Percentiles rank a stretch among this genome's conserved stretches.
Evolutionary conservation across 2,113 vertebrate genomes (phyloP).

Genomic region (Prunella himalayana): DNA sequence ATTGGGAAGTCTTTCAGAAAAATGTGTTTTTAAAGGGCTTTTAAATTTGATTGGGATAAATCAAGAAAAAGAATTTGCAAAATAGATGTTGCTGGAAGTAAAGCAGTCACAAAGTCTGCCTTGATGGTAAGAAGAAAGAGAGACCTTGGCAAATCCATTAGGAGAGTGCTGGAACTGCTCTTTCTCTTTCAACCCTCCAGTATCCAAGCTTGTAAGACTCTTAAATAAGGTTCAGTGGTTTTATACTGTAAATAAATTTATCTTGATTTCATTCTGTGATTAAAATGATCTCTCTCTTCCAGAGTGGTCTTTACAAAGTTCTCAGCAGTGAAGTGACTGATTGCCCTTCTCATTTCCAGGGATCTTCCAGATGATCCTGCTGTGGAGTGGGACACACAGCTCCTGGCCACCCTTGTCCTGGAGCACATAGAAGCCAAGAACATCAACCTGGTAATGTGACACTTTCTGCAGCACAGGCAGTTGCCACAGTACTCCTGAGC

Average conservation of each 20-base stretch:
- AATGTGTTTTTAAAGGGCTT: not conserved
- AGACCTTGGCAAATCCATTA: not conserved
- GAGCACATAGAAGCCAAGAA: constrained; percentile 72
- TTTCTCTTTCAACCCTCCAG: not conserved
- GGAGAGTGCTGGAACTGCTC: not conserved
- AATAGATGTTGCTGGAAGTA: not conserved
- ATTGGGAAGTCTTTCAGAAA: not conserved
- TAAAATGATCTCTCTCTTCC: not conserved
- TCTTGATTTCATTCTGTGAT: not conserved
- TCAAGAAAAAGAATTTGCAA: not conserved
- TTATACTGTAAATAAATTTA: not conserved
- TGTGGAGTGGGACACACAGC: constrained; percentile 79
- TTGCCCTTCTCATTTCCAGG: constrained; percentile 68
- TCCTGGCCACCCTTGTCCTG: constrained; percentile 74
- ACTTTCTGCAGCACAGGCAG: not conserved
- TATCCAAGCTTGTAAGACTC: not conserved
- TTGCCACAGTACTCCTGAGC: not conserved
- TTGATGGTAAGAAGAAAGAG: not conserved
- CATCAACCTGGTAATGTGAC: constrained; percentile 81
- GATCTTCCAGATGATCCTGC: constrained; percentile 86
- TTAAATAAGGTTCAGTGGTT: not conserved
- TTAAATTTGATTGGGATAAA: not conserved
- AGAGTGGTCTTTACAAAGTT: not conserved
- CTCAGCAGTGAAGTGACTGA: not conserved
- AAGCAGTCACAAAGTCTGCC: not conserved